Evolutionary conservation across 2,888 invertebrate genomes (phyloP).

Genomic region (Branchipolynoe longqiensis): DNA sequence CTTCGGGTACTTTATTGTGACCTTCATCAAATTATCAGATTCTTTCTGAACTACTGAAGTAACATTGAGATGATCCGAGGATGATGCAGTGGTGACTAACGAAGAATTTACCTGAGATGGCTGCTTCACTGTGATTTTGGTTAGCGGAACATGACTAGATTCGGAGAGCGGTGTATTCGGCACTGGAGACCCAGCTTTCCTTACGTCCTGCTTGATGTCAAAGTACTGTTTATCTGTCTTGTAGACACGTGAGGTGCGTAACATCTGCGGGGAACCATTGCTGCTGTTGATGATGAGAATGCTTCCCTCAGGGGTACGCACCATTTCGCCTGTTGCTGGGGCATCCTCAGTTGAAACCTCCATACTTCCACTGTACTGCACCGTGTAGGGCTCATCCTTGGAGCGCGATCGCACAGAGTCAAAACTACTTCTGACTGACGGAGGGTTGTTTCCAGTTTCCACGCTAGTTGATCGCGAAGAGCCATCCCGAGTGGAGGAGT

Average conservation of each 20-base stretch:
- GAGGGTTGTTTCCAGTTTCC: constrained; percentile 20
- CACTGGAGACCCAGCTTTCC: constrained; percentile 18
- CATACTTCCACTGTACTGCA: neutral
- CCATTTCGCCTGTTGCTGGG: neutral
- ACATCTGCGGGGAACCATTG: neutral
- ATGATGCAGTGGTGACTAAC: neutral
- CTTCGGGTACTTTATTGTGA: constrained; percentile 71
- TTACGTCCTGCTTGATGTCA: neutral
- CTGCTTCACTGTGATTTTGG: constrained; percentile 10
- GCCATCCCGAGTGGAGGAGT: constrained; percentile 46
- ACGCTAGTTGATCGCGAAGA: constrained; percentile 30
- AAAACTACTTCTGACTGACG: constrained; percentile 38
- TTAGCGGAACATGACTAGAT: neutral
- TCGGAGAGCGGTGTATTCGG: neutral
- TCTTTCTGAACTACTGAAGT: constrained; percentile 69
- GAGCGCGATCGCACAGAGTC: neutral
- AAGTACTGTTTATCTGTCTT: constrained; percentile 32
- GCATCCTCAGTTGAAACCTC: neutral
- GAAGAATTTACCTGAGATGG: neutral
- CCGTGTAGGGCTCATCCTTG: neutral
- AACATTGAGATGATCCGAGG: constrained; percentile 7
- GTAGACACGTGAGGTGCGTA: neutral
- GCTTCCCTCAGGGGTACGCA: neutral
- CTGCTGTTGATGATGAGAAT: neutral
- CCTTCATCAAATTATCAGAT: constrained; percentile 72